Percentiles rank a stretch among this genome's conserved stretches.
phyloP scores from a whole-genome alignment of 1,140 invertebrate species.

The Babylonia areolata region DNA sequence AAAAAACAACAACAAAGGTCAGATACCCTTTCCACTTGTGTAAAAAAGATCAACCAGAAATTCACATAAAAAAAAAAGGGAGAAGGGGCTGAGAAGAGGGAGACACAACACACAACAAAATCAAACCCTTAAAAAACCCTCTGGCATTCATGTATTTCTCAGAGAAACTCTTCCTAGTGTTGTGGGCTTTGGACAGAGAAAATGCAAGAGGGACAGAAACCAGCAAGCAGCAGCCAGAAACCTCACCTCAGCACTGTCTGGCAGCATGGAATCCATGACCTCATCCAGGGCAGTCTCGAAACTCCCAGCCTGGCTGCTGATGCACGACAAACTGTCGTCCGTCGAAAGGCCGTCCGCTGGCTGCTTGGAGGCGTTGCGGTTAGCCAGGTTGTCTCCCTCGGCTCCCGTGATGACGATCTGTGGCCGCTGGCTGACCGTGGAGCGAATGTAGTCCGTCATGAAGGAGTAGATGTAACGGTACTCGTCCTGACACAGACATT shows the following conservation, averaged over 20 bases:
- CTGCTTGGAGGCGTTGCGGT: not conserved
- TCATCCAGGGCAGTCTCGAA: constrained; percentile 47
- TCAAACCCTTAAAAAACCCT: too few species aligned
- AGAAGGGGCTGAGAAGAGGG: too few species aligned
- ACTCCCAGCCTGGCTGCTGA: constrained; percentile 41
- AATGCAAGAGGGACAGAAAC: too few species aligned
- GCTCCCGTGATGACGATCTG: constrained; percentile 43
- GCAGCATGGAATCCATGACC: constrained; percentile 33
- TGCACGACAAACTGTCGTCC: constrained; percentile 27
- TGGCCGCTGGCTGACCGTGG: constrained; percentile 30
- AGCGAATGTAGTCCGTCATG: constrained; percentile 48
- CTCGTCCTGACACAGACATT: constrained; percentile 45
- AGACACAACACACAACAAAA: too few species aligned
- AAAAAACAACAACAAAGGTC: too few species aligned
- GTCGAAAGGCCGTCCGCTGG: constrained; percentile 21
- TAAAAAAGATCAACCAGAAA: too few species aligned
- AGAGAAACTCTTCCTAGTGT: too few species aligned
- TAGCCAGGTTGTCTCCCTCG: constrained; percentile 20
- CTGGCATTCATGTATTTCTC: too few species aligned
- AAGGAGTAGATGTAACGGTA: constrained; percentile 55
- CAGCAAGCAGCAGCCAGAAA: too few species aligned
- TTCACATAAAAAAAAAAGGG: too few species aligned
- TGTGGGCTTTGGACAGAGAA: too few species aligned
- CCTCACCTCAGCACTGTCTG: constrained; percentile 17
- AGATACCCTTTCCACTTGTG: too few species aligned